Evolutionary conservation across 2,113 vertebrate genomes (phyloP).

Genomic region (Indicator maculatus): DNA sequence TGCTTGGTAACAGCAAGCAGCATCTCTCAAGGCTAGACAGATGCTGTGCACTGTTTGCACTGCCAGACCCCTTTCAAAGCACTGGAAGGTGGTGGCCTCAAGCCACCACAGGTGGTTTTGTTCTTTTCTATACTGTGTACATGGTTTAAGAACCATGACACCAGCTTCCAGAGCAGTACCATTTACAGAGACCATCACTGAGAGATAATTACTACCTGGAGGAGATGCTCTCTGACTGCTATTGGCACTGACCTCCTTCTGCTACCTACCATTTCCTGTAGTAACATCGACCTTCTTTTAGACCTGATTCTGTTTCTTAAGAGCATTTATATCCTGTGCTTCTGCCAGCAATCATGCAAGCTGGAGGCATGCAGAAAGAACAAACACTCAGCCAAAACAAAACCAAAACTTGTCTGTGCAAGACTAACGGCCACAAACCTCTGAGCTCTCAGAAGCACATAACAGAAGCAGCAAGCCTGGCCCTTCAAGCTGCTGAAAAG

Average conservation of each 20-base stretch:
- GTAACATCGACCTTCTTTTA: neutral
- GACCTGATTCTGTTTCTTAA: neutral
- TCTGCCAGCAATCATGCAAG: neutral
- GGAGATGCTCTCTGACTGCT: neutral
- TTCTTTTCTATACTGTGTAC: neutral
- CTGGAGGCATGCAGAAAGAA: neutral
- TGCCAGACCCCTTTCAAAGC: neutral
- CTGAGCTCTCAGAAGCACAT: neutral
- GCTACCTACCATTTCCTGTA: neutral
- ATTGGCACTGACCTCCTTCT: neutral
- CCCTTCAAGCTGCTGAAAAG: neutral
- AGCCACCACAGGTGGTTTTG: neutral
- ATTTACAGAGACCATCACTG: neutral
- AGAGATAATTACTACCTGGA: accelerated
- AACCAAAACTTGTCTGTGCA: neutral
- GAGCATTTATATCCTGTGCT: neutral
- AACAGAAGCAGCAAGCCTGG: neutral
- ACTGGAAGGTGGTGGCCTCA: neutral
- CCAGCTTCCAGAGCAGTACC: neutral
- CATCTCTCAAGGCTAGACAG: neutral
- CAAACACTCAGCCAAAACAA: neutral
- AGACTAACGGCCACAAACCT: neutral
- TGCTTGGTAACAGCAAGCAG: neutral
- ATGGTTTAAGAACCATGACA: neutral
- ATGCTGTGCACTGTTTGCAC: neutral